These are phyloP conservation scores for Germaria angustata DNA, from an alignment of 2,888 invertebrate species.

Conservation along the genomic window DNA sequence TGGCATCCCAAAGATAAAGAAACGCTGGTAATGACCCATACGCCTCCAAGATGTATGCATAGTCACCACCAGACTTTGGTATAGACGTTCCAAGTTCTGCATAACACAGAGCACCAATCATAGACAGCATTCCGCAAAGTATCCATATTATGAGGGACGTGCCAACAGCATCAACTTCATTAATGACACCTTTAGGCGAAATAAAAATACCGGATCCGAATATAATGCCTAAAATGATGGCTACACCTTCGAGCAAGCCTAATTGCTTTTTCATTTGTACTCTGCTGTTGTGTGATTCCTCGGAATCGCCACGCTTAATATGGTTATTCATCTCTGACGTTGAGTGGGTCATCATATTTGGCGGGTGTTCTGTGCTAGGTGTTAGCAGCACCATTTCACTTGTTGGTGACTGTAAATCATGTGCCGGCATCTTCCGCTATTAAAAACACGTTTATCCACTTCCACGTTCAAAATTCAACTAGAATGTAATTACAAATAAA, in stretches of 20 bases:
- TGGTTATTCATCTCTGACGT: slow-evolving; percentile 22
- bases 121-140: slow-evolving; percentile 92
- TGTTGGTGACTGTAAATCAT: slow-evolving; percentile 75
- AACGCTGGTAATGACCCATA: slow-evolving; percentile 96
- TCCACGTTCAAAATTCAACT: slow-evolving; percentile 49
- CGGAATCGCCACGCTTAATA: slow-evolving; percentile 71
- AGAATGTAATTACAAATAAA: slow-evolving; percentile 14
- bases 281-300: slow-evolving; percentile 75
- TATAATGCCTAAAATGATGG: slow-evolving; percentile 96
- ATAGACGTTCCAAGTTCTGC: slow-evolving; percentile 93
- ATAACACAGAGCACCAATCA: slow-evolving; percentile 97
- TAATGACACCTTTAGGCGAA: slow-evolving; percentile 95
- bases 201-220: slow-evolving; percentile 98
- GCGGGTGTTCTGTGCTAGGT: slow-evolving; percentile 74
- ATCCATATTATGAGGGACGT: slow-evolving; percentile 93
- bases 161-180: slow-evolving; percentile 94
- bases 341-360: slow-evolving; percentile 34
- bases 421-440: slow-evolving; percentile 70
- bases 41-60: slow-evolving; percentile 96
- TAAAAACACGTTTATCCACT: slow-evolving; percentile 33
- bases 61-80: slow-evolving; percentile 97
- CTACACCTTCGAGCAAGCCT: slow-evolving; percentile 93
- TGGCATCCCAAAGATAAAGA: slow-evolving; percentile 97
- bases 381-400: slow-evolving; percentile 79
- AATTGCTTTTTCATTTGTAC: slow-evolving; percentile 93